These are phyloP conservation scores for Nannobrachium achirus DNA, from an alignment of 2,113 vertebrate species.

Conservation along the genomic window DNA sequence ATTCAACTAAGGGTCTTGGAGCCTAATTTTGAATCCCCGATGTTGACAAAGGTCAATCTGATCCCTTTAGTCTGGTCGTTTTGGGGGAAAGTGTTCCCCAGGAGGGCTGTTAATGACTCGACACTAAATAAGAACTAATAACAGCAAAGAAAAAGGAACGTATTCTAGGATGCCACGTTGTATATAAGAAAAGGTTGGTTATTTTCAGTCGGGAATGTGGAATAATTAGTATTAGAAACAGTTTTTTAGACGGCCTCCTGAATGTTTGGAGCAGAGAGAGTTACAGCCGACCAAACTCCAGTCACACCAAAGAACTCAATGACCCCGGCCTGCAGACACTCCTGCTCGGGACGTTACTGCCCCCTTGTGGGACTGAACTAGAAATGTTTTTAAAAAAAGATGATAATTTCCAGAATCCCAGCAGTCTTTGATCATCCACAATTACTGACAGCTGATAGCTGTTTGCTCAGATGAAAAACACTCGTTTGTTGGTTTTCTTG, in stretches of 20 bases:
- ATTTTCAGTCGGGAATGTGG: not conserved
- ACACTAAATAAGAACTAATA: too few species aligned
- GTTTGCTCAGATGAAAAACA: not conserved
- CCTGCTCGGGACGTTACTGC: constrained; percentile 61
- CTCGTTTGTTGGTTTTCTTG: not conserved
- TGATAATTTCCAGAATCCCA: constrained; percentile 14
- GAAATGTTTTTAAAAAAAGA: constrained; percentile 5
- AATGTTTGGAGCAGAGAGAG: not conserved
- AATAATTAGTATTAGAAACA: not conserved
- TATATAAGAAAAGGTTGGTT: not conserved
- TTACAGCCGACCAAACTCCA: constrained; percentile 21
- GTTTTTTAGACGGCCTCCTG: not conserved
- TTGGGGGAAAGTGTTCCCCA: too few species aligned
- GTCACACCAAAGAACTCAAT: constrained; percentile 51
- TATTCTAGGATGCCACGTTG: not conserved
- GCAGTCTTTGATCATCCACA: not conserved
- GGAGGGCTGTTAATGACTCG: too few species aligned
- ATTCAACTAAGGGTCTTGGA: too few species aligned
- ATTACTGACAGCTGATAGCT: not conserved
- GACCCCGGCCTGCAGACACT: constrained; percentile 38
- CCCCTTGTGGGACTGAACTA: constrained; percentile 65
- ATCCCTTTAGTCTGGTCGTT: too few species aligned
- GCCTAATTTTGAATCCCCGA: too few species aligned
- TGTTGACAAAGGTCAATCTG: too few species aligned
- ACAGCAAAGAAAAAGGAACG: too few species aligned